Conservation (phyloP, 2,797 vertebrate genomes). For the Hydrophis major region DNA sequence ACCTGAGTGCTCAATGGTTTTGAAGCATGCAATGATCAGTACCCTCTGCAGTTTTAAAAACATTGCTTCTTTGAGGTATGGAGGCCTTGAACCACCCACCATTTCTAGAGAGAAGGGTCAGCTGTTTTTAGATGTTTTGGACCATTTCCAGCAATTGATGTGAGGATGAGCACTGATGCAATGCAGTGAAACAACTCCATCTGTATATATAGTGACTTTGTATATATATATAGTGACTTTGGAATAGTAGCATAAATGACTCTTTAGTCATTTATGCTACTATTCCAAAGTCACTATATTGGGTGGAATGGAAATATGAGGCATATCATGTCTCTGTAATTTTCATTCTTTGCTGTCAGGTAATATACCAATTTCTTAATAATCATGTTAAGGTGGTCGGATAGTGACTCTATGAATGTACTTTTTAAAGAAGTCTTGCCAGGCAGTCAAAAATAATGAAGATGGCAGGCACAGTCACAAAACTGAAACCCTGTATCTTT, state of each 20-base stretch:
- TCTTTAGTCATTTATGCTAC: not conserved
- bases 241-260: too few relatives aligned
- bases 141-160: not conserved
- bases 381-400: not conserved
- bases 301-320: not conserved
- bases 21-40: not conserved
- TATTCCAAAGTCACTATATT: not conserved
- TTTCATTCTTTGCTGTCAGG: not conserved
- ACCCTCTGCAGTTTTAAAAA: not conserved
- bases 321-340: not conserved
- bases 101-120: not conserved
- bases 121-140: not conserved
- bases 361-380: not conserved
- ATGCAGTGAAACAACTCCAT: not conserved
- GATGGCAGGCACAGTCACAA: not conserved
- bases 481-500: not conserved
- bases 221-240: too few relatives aligned
- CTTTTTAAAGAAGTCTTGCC: not conserved
- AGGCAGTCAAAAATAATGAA: not conserved
- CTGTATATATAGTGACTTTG: not conserved
- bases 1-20: not conserved
- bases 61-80: not conserved
- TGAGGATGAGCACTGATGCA: not conserved
- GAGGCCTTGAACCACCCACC: not conserved
- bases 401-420: not conserved